Evolutionary conservation across 2,888 invertebrate species (phyloP), one percentile per base, ranked within the genome.

Genomic region (Serrognathus titanus): DNA sequence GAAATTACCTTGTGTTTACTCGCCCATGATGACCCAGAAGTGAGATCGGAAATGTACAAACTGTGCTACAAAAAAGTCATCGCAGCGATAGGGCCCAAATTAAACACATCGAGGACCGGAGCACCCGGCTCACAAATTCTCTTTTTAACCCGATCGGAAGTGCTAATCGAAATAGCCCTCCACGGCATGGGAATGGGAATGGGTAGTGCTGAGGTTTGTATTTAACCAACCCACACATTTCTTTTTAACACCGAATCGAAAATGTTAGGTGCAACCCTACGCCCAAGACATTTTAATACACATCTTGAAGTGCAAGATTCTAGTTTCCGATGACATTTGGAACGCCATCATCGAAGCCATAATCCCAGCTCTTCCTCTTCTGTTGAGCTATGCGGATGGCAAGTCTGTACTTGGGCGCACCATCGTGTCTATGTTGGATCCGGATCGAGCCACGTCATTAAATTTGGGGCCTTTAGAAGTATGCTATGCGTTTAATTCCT

Each of bases 321-420:
- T 86, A 31, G 79, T 88, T 37, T 81, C 82, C 13, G 84, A 85
- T 57, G 71, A 78, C 6, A 81, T 84, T 55, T 89, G 88, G 88
- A 80, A 81, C 70, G 79, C 79, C 46, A 74, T 85, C 48, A 70
- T 87, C 43, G 83, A 85, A 60, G 80, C 82, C 11, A 61, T 88
- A 54, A 69, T 85, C 62, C 83, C 86, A 0, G 78, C 83, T 0
- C 70, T 87, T 40, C 86, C 87, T 0, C 72, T 87, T 47, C 69
- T 89, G 48, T 82, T 85, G 49, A 84, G 84, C 12, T 81, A 83
- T 63, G 82, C 83, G 0, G 79, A 65, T 74, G 82, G 75, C 77
- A 80, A 64, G 70, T 82, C 70, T 9, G 43, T 75, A 56, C 62
- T 82, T 72, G 88, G 87, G 0, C 81, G 84, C 71, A 81, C 84